Percentiles rank a stretch among this genome's conserved stretches.
Evolutionary conservation across 2,113 vertebrate genomes (phyloP).

Genomic region (Illadopsis cleaveri): DNA sequence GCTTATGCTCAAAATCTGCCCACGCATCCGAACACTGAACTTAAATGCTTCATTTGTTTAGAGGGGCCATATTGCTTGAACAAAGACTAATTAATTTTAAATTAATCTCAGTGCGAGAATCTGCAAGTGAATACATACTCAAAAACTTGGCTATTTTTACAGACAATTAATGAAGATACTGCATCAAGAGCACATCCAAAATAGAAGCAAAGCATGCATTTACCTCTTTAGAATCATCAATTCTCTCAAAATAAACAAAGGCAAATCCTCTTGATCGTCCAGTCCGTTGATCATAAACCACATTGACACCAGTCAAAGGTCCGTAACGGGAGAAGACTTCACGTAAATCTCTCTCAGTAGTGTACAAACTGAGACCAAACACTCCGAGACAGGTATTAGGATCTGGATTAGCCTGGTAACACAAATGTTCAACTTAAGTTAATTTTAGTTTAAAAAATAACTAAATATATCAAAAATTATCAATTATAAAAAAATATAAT

Average conservation of each 20-base stretch:
- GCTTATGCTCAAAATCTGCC: background rate
- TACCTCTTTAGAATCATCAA: slow-evolving; percentile 95
- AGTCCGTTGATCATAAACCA: slow-evolving; percentile 93
- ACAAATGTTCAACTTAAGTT: background rate
- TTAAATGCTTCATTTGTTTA: background rate
- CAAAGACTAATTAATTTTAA: background rate
- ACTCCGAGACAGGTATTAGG: slow-evolving; percentile 92
- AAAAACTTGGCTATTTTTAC: background rate
- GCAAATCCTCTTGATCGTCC: slow-evolving; percentile 92
- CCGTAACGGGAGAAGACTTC: slow-evolving; percentile 94
- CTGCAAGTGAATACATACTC: background rate
- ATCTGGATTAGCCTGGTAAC: slow-evolving; percentile 90
- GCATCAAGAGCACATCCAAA: background rate
- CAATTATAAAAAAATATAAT: background rate
- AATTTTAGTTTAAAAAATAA: background rate
- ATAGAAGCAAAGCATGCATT: background rate
- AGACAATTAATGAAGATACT: background rate
- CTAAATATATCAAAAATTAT: background rate
- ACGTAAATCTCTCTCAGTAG: slow-evolving; percentile 90
- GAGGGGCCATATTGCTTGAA: background rate
- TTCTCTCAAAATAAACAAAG: slow-evolving; percentile 92
- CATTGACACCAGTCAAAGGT: slow-evolving; percentile 89
- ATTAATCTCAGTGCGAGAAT: background rate
- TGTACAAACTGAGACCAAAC: slow-evolving; percentile 94
- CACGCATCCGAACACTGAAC: background rate